phyloP scores from a whole-genome alignment of 2,888 invertebrate genomes.

The Hipparchia sbordonii region DNA sequence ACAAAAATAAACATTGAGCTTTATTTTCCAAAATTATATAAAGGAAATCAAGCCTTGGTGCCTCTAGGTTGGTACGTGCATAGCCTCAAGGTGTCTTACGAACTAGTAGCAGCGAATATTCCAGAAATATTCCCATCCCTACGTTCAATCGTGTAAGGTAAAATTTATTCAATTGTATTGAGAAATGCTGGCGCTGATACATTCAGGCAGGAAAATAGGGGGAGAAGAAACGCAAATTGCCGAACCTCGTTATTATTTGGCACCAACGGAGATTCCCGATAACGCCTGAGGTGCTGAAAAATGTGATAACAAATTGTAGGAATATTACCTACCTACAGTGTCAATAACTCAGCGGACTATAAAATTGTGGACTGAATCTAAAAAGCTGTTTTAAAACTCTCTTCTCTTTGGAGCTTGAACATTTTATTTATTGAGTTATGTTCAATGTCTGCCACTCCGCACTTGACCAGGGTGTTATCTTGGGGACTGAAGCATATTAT shows the following conservation, averaged over 20 bases:
- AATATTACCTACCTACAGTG: not conserved
- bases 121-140: slow-evolving; percentile 16
- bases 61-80: not conserved
- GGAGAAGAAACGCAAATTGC: slow-evolving; percentile 61
- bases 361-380: not conserved
- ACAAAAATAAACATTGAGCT: too few relatives aligned
- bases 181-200: slow-evolving; percentile 29
- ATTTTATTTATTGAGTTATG: too few relatives aligned
- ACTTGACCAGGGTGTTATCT: too few relatives aligned
- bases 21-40: too few relatives aligned
- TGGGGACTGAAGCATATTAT: too few relatives aligned
- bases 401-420: too few relatives aligned
- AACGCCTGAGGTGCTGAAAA: slow-evolving; percentile 57
- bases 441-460: too few relatives aligned
- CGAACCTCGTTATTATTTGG: slow-evolving; percentile 70
- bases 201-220: slow-evolving; percentile 40
- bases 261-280: slow-evolving; percentile 62
- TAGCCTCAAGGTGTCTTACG: not conserved
- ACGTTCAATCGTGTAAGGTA: slow-evolving; percentile 15
- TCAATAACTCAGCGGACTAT: slow-evolving; percentile 5
- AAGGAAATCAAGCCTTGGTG: too few relatives aligned
- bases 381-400: not conserved
- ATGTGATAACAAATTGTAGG: slow-evolving; percentile 46
- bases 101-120: slow-evolving; percentile 3
- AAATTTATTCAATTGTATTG: slow-evolving; percentile 35